Conservation (phyloP, 2,888 invertebrate genomes). For the Toxonevra muliebris region DNA sequence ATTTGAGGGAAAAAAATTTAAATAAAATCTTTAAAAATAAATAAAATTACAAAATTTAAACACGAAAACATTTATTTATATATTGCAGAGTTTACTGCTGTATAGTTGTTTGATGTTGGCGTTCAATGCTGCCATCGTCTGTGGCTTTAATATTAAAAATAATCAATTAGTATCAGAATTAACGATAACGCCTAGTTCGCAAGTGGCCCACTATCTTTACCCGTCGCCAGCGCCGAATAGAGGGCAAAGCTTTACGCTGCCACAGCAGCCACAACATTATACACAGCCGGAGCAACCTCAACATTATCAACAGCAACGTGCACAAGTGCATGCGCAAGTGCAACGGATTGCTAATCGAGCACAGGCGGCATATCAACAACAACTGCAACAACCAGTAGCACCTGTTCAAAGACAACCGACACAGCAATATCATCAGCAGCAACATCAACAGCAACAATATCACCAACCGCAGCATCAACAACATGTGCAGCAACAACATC, state of each 20-base stretch:
- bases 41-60: no score
- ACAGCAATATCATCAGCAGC: constrained; percentile 11
- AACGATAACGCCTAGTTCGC: constrained; percentile 42
- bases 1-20: constrained; percentile 13
- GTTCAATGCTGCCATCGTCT: constrained; percentile 8
- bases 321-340: constrained; percentile 39
- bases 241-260: constrained; percentile 17
- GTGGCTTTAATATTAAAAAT: constrained; percentile 37
- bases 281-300: constrained; percentile 11
- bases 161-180: constrained; percentile 37
- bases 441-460: constrained; percentile 6
- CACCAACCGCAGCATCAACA: background rate
- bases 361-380: constrained; percentile 11
- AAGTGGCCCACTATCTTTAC: constrained; percentile 51
- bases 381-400: constrained; percentile 4
- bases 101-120: constrained; percentile 36
- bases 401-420: constrained; percentile 26
- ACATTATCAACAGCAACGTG: constrained; percentile 54
- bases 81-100: constrained; percentile 16
- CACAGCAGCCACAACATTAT: constrained; percentile 10
- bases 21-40: constrained; percentile 7
- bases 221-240: constrained; percentile 47
- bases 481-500: background rate
- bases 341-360: constrained; percentile 17
- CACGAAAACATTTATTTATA: background rate